These are phyloP conservation scores for Ataeniobius toweri DNA, from an alignment of 2,797 vertebrate species.

Conservation along the genomic window DNA sequence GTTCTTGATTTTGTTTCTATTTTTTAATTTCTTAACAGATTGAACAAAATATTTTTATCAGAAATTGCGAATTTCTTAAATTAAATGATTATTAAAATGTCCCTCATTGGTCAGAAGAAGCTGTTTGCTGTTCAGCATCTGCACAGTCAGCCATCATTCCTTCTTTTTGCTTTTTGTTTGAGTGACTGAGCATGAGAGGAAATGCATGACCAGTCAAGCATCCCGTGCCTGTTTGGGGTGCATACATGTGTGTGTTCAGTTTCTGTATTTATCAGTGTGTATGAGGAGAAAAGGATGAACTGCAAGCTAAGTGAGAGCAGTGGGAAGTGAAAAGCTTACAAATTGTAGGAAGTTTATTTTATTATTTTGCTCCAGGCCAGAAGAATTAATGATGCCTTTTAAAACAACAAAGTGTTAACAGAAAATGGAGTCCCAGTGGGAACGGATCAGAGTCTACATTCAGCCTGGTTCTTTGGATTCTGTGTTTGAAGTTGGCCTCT, in stretches of 20 bases:
- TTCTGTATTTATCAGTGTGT: slow-evolving; percentile 38
- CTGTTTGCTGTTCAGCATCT: slow-evolving; percentile 18
- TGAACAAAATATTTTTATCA: neutral
- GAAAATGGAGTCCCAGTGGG: slow-evolving; percentile 21
- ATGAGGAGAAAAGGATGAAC: slow-evolving; percentile 18
- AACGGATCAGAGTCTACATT: slow-evolving; percentile 11
- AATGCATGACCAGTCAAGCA: slow-evolving; percentile 48
- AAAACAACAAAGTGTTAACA: slow-evolving; percentile 42
- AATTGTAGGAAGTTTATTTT: slow-evolving; percentile 17
- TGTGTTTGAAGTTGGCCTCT: slow-evolving; percentile 30
- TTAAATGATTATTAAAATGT: slow-evolving; percentile 18
- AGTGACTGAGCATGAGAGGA: slow-evolving; percentile 31
- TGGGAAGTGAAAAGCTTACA: slow-evolving; percentile 23
- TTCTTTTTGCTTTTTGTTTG: slow-evolving; percentile 20
- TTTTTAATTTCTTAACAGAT: neutral
- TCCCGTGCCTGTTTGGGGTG: slow-evolving; percentile 3
- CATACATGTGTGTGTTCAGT: slow-evolving; percentile 14
- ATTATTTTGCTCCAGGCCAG: slow-evolving; percentile 40
- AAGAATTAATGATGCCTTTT: slow-evolving; percentile 47
- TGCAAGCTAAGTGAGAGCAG: slow-evolving; percentile 18
- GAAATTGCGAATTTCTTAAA: slow-evolving; percentile 21
- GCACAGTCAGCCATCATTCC: slow-evolving; percentile 30
- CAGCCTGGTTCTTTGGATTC: slow-evolving; percentile 15
- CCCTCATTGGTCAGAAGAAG: slow-evolving; percentile 4
- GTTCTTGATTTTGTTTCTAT: neutral